Conservation (phyloP, 2,113 vertebrate genomes). For the Dasypus novemcinctus region DNA sequence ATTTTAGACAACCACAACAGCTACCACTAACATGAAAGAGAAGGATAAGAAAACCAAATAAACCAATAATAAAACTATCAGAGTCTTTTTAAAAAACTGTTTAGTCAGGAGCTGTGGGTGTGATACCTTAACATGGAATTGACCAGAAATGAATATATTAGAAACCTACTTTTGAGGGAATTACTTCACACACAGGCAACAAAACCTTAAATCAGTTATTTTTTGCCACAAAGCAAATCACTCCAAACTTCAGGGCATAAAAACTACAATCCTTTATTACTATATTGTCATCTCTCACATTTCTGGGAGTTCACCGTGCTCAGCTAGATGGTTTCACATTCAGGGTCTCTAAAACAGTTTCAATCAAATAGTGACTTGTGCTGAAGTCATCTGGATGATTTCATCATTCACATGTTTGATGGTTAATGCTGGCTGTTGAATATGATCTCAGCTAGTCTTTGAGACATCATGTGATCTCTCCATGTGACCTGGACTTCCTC, state of each 20-base stretch:
- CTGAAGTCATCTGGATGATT: not conserved
- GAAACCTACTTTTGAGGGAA: not conserved
- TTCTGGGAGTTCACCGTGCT: not conserved
- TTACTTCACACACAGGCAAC: not conserved
- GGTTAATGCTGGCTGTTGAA: not conserved
- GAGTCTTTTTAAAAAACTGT: not conserved
- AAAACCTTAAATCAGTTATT: not conserved
- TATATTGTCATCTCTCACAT: not conserved
- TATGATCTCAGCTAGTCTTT: not conserved
- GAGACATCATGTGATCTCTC: not conserved
- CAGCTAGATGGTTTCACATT: not conserved
- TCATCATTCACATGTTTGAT: not conserved
- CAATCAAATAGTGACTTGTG: not conserved
- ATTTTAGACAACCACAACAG: not conserved
- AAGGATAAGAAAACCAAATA: not conserved
- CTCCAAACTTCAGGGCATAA: not conserved
- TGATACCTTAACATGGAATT: not conserved
- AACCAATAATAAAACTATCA: not conserved
- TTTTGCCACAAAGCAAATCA: not conserved
- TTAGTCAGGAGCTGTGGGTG: not conserved
- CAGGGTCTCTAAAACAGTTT: not conserved
- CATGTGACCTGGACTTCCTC: not conserved
- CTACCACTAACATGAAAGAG: not conserved
- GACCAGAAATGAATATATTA: not conserved
- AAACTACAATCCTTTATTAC: not conserved